These are phyloP conservation scores for Pristionchus mayeri DNA, from an alignment of 2,888 invertebrate species.

Conservation along the genomic window DNA sequence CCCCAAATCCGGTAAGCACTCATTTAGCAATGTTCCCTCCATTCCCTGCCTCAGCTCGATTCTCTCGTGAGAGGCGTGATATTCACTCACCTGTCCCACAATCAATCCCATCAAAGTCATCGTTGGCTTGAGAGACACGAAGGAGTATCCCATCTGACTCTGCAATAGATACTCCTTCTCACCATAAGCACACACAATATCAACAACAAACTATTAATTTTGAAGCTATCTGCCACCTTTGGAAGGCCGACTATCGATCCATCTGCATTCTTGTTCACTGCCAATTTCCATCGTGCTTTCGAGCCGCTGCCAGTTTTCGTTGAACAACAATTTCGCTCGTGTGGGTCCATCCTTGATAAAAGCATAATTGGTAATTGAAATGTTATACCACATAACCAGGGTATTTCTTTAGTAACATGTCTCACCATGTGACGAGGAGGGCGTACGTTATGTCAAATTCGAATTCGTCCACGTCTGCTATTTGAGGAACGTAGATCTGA, in stretches of 20 bases:
- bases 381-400: no score
- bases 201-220: background rate
- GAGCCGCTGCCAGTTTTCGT: conserved; percentile 26
- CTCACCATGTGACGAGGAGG: conserved; percentile 19
- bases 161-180: background rate
- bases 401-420: no score
- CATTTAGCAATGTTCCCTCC: no score
- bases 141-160: conserved; percentile 22
- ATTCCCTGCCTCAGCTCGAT: no score
- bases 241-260: background rate
- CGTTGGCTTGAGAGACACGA: background rate
- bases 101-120: conserved; percentile 13
- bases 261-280: conserved; percentile 10
- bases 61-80: no score
- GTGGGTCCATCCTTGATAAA: conserved; percentile 17
- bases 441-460: conserved; percentile 21
- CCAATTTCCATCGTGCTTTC: conserved; percentile 24
- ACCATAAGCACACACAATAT: background rate
- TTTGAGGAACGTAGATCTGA: conserved; percentile 35
- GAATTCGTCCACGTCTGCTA: conserved; percentile 13
- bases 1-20: no score
- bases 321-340: conserved; percentile 19
- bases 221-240: background rate
- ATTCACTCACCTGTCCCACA: conserved; percentile 27
- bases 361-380: no score